Conservation (phyloP, 30 jellyfish, hydroid and myxozoan species). For the Chrysaora quinquecirrha region DNA sequence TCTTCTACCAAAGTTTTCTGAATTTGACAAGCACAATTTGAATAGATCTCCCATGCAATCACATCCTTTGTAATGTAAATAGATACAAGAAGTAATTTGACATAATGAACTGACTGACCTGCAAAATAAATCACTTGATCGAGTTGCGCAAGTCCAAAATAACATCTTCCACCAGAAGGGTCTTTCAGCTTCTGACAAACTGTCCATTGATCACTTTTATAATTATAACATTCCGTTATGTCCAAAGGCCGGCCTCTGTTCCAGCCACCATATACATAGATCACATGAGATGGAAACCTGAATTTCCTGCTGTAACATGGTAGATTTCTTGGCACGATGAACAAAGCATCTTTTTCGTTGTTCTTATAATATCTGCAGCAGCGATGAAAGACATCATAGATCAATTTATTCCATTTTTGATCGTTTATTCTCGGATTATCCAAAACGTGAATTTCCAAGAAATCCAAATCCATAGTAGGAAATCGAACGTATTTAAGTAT, state of each 20-base stretch:
- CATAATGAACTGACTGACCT: slow-evolving; percentile 11
- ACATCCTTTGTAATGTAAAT: too few species aligned
- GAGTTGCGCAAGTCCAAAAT: slow-evolving; percentile 62
- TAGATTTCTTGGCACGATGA: slow-evolving; percentile 12
- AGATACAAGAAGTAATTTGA: too few species aligned
- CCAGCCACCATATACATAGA: slow-evolving; percentile 84
- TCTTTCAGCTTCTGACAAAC: slow-evolving; percentile 46
- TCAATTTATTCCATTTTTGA: not conserved
- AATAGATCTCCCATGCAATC: too few species aligned
- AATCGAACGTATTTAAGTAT: slow-evolving; percentile 59
- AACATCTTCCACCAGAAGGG: slow-evolving; percentile 79
- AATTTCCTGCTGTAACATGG: slow-evolving; percentile 41
- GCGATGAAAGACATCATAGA: slow-evolving; percentile 49
- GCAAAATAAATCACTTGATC: slow-evolving; percentile 39
- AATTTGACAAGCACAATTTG: too few species aligned
- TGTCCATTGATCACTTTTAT: slow-evolving; percentile 59
- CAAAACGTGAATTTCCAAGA: slow-evolving; percentile 36
- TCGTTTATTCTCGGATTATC: slow-evolving; percentile 25
- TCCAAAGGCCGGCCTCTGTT: slow-evolving; percentile 79
- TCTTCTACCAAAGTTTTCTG: too few species aligned
- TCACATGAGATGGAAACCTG: slow-evolving; percentile 77
- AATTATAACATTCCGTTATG: slow-evolving; percentile 73
- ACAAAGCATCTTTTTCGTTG: slow-evolving; percentile 35
- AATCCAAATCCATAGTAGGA: slow-evolving; percentile 61
- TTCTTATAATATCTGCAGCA: slow-evolving; percentile 26